Evolutionary conservation across 2,888 invertebrate genomes (phyloP), one percentile per base, ranked within the genome.

Genomic region (Strigamia maritima): DNA sequence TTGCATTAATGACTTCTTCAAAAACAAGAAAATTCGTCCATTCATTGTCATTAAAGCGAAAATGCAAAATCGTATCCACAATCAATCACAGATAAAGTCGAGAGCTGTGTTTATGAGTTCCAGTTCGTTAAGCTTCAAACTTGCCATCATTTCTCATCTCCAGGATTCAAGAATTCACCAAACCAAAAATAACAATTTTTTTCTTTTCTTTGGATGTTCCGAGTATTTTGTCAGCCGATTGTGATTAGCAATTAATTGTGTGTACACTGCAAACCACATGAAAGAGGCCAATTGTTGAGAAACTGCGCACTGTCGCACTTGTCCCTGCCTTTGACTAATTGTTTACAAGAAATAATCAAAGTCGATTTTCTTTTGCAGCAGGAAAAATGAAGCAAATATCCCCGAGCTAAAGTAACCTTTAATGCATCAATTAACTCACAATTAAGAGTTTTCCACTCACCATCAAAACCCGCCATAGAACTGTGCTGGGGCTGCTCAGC

Each of bases 1-100:
- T 19, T 49, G 49, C 49, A 49, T 49, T 49, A 49, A 49, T 49
- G 49, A 49, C 14, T 49, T 49, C 14, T 49, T 49, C 49, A 49
- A 12, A 49, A 49, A 49, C 49, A 49, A 49, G 49, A n/a, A 49
- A 49, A 49, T 49, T 49, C 49, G 49, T 49, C 49, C 19, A 49
- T 49, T n/a, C 49, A 49, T 49, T 49, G n/a, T 49, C 49, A 49
- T 49, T 49, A 49, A n/a, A 49, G 49, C 49, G 49, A 49, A 49
- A 3, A 49, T 10, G 6, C 44, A 6, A 31, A 31, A 31, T 31
- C n/a, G 8, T n/a, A 16, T 49, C n/a, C 7, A 19, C 19, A 19
- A n/a, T 49, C 49, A 49, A 49, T 49, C 49, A 49, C 19, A 6
- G 49, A 49, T 49, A 49, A 31, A 49, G 49, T 49, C n/a, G n/a